Percentiles rank a stretch among this genome's conserved stretches.
These are phyloP conservation scores for Ormyrus thymus DNA, from an alignment of 2,888 invertebrate genomes.

Conservation along the genomic window DNA sequence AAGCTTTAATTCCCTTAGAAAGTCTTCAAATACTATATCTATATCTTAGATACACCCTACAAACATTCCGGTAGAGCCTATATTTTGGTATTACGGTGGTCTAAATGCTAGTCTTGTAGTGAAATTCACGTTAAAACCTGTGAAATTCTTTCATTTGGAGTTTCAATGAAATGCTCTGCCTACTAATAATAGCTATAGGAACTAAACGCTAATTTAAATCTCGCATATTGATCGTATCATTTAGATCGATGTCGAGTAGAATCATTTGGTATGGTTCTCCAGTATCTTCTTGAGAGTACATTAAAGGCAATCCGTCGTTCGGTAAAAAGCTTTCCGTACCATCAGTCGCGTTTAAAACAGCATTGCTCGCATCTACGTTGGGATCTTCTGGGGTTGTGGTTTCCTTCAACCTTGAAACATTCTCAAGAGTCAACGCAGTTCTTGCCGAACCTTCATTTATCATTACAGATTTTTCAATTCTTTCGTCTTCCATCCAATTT, in stretches of 20 bases:
- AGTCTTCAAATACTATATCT: too few species aligned
- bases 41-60: too few species aligned
- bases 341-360: conserved; percentile 64
- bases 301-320: conserved; percentile 71
- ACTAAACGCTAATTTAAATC: conserved; percentile 33
- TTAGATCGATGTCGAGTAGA: conserved; percentile 66
- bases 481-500: not conserved
- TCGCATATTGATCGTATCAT: conserved; percentile 63
- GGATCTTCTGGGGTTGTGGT: conserved; percentile 55
- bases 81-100: too few species aligned
- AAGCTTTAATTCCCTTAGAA: too few species aligned
- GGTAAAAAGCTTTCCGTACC: conserved; percentile 64
- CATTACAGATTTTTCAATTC: not conserved
- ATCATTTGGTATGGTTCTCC: conserved; percentile 71
- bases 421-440: conserved; percentile 67
- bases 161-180: conserved; percentile 19
- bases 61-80: too few species aligned
- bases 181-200: conserved; percentile 22
- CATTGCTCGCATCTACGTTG: conserved; percentile 63
- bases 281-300: conserved; percentile 72
- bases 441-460: conserved; percentile 68
- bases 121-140: too few species aligned
- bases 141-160: not conserved
- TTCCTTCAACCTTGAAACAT: conserved; percentile 67
- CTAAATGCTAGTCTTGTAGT: too few species aligned